phyloP scores from a whole-genome alignment of 2,797 vertebrate genomes.

The Pseudochromis fuscus region DNA sequence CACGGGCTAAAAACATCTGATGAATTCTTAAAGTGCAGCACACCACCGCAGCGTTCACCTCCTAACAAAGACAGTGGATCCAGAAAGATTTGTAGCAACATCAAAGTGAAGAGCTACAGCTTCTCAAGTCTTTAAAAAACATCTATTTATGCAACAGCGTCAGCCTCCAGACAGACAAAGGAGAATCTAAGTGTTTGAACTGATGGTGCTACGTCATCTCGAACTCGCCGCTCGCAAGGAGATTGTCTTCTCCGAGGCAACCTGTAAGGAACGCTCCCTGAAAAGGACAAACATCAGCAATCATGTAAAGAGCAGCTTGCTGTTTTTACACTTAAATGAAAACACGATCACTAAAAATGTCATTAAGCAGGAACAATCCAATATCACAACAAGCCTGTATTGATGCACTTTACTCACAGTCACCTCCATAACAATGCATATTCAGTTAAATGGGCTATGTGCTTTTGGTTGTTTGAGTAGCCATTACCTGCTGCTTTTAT shows the following conservation, averaged over 20 bases:
- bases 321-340: neutral
- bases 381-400: neutral
- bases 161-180: neutral
- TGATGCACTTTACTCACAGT: neutral
- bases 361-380: no score
- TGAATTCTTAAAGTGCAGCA: no score
- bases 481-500: no score
- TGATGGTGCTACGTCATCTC: neutral
- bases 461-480: no score
- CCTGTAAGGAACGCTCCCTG: no score
- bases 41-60: neutral
- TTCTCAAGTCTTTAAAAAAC: neutral
- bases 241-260: conserved; percentile 6
- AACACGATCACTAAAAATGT: neutral
- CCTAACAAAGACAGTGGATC: no score
- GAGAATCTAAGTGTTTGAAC: neutral
- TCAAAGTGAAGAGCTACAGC: neutral
- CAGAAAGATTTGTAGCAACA: no score
- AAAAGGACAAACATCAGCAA: conserved; percentile 25
- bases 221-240: neutral
- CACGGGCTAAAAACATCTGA: no score
- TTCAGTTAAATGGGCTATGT: neutral
- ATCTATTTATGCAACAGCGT: neutral
- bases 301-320: neutral
- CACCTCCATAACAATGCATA: neutral